A percentile compares a stretch with the other conserved stretches of the same genome.
Evolutionary conservation across 2,888 invertebrate genomes (phyloP).

Genomic region (Drosophila eohydei): DNA sequence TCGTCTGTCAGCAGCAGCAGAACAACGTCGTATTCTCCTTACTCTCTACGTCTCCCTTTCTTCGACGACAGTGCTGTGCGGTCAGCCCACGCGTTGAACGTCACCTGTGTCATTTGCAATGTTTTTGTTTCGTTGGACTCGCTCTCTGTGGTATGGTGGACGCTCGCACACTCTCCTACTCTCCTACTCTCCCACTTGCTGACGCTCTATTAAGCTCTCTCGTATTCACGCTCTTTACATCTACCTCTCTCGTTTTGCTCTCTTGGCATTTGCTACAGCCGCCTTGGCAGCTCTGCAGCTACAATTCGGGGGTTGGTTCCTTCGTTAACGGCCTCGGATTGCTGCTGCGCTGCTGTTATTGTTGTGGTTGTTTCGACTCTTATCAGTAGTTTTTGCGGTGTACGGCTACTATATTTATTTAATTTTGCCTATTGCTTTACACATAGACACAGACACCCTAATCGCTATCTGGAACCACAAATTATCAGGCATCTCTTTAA

Average conservation of each 20-base stretch:
- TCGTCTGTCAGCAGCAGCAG: conserved; percentile 44
- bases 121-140: conserved; percentile 64
- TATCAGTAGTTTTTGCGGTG: conserved; percentile 57
- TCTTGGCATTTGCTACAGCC: conserved; percentile 9
- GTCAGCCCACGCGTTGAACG: conserved; percentile 65
- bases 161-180: conserved; percentile 6
- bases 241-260: background rate
- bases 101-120: conserved; percentile 79
- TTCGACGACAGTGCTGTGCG: conserved; percentile 19
- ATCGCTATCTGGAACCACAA: conserved; percentile 65
- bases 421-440: conserved; percentile 41
- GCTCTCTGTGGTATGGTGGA: conserved; percentile 16
- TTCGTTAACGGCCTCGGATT: conserved; percentile 32
- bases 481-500: conserved; percentile 37
- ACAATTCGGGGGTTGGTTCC: conserved; percentile 42
- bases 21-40: conserved; percentile 4
- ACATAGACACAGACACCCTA: background rate
- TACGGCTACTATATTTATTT: conserved; percentile 64
- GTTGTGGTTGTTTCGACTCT: conserved; percentile 36
- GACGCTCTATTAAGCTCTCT: conserved; percentile 7
- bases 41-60: background rate
- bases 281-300: conserved; percentile 18
- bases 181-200: conserved; percentile 15
- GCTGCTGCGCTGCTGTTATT: conserved; percentile 10
- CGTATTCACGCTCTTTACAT: conserved; percentile 7